Evolutionary conservation across 2,797 vertebrate genomes (phyloP).

Genomic region (Pristis pectinata): DNA sequence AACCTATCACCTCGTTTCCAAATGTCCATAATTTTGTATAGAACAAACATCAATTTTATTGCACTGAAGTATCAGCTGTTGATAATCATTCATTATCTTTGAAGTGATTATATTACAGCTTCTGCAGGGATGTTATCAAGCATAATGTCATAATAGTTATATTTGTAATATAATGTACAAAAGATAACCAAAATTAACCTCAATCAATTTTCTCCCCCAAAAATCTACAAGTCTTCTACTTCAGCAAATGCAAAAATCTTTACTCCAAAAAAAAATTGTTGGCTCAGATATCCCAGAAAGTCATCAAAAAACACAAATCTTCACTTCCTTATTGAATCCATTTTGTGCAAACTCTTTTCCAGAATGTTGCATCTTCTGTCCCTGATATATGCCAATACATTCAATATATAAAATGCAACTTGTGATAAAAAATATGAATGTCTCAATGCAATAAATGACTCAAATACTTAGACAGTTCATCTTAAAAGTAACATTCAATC

Average conservation of each 20-base stretch:
- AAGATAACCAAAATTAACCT: neutral
- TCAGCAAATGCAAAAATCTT: neutral
- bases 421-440: too few species aligned
- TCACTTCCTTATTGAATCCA: neutral
- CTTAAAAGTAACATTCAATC: too few species aligned
- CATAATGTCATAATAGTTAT: neutral
- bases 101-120: neutral
- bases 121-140: neutral
- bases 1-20: neutral
- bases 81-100: neutral
- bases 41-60: neutral
- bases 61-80: neutral
- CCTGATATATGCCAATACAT: too few species aligned
- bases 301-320: neutral
- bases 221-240: neutral
- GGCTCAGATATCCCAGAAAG: neutral
- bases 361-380: neutral
- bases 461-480: too few species aligned
- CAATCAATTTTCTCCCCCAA: neutral
- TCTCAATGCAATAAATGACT: too few species aligned
- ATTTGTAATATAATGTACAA: too few species aligned
- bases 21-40: neutral
- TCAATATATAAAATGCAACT: too few species aligned
- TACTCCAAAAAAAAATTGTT: neutral
- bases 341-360: neutral